A percentile compares a stretch with the other conserved stretches of the same genome.
Conservation (phyloP, 2,113 vertebrate genomes). For the Grammomys dolichurus region DNA sequence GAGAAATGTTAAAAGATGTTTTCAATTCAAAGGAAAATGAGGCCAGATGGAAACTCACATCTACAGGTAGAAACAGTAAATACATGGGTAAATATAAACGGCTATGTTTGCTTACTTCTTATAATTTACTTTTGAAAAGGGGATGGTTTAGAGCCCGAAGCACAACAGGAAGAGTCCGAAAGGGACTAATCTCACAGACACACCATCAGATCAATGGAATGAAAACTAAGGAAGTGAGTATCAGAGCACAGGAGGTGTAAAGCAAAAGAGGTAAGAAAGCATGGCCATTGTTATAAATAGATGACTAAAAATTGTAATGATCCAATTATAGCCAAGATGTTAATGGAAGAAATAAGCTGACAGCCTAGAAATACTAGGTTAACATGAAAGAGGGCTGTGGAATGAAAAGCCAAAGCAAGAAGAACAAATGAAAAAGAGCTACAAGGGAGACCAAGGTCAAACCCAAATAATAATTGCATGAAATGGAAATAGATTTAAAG, state of each 20-base stretch:
- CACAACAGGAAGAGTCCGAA: neutral
- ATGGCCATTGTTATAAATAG: neutral
- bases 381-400: neutral
- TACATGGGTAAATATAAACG: neutral
- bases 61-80: slow-evolving; percentile 27
- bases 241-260: neutral
- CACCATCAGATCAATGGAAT: neutral
- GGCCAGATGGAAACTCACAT: neutral
- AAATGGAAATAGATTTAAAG: slow-evolving; percentile 26
- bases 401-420: neutral
- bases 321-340: neutral
- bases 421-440: neutral
- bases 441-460: neutral
- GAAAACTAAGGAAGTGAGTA: neutral
- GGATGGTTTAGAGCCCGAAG: neutral
- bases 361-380: neutral
- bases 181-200: neutral
- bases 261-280: neutral
- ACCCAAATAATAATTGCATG: neutral
- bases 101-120: neutral
- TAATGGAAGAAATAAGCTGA: slow-evolving; percentile 40
- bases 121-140: slow-evolving; percentile 10
- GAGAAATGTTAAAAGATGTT: slow-evolving; percentile 38
- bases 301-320: neutral
- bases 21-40: slow-evolving; percentile 64